These are phyloP conservation scores for Pseudomugil gertrudae DNA, from an alignment of 2,797 vertebrate species.

Conservation along the genomic window DNA sequence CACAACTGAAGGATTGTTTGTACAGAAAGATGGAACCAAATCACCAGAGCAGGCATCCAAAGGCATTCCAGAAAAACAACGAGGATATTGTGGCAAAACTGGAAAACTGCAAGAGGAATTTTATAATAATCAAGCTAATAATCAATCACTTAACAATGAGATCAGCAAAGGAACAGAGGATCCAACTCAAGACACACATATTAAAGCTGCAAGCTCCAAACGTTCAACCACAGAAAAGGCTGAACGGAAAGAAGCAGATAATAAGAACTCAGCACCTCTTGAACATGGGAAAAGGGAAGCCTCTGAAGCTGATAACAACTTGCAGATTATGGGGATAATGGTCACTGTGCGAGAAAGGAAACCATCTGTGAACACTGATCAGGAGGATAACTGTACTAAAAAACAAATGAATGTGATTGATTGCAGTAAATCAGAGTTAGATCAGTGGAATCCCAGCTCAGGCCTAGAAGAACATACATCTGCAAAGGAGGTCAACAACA, in stretches of 20 bases:
- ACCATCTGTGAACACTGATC: constrained; percentile 2
- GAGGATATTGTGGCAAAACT: constrained; percentile 16
- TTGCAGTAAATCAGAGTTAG: constrained; percentile 25
- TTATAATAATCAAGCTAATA: constrained; percentile 10
- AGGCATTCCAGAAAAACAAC: constrained; percentile 23
- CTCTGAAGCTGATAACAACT: constrained; percentile 36
- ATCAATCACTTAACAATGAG: not conserved
- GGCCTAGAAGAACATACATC: constrained; percentile 24
- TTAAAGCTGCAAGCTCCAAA: constrained; percentile 21
- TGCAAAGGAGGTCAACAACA: constrained; percentile 35
- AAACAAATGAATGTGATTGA: constrained; percentile 24
- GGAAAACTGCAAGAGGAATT: constrained; percentile 31
- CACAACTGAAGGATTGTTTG: constrained; percentile 11
- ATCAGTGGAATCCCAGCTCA: constrained; percentile 19
- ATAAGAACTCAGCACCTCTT: constrained; percentile 29
- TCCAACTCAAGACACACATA: constrained; percentile 13
- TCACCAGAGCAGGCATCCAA: constrained; percentile 20
- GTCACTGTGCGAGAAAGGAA: constrained; percentile 67
- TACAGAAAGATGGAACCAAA: constrained; percentile 29
- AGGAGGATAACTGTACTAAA: constrained; percentile 20
- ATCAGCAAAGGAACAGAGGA: constrained; percentile 25
- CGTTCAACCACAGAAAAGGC: constrained; percentile 15
- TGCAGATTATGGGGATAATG: constrained; percentile 73
- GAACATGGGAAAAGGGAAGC: constrained; percentile 34
- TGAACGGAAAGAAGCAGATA: constrained; percentile 26